Conservation (phyloP, 2,113 vertebrate genomes). For the Eulemur rufifrons region DNA sequence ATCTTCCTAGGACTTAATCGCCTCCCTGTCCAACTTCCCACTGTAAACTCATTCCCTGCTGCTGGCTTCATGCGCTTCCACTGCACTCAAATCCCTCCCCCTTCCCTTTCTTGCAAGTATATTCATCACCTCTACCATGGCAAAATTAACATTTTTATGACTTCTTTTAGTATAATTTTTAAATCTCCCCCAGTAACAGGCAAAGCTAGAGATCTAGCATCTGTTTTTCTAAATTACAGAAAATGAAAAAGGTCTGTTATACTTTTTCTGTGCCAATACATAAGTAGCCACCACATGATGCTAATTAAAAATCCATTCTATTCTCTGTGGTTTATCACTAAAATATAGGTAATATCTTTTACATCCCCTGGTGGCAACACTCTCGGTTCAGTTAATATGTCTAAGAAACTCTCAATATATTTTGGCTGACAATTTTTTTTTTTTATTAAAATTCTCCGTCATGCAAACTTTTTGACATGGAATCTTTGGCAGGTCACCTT, state of each 20-base stretch:
- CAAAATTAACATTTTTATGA: not conserved
- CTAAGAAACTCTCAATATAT: not conserved
- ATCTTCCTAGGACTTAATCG: not conserved
- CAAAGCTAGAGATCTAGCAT: not conserved
- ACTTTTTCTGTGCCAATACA: not conserved
- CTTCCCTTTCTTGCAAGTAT: not conserved
- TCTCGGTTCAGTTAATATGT: not conserved
- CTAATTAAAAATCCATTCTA: constrained; percentile 26
- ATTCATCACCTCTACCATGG: not conserved
- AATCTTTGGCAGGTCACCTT: not conserved
- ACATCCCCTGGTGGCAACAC: not conserved
- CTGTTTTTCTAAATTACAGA: constrained; percentile 7
- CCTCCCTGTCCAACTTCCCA: not conserved
- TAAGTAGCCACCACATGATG: not conserved
- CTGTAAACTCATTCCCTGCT: not conserved
- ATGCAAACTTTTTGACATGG: not conserved
- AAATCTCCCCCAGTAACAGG: not conserved
- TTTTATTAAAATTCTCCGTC: not conserved
- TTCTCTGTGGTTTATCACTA: constrained; percentile 10
- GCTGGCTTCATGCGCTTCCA: not conserved
- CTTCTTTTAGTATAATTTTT: not conserved
- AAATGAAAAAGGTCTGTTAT: not conserved
- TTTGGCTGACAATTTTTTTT: not conserved
- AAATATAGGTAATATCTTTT: not conserved
- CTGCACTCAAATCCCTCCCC: fast-evolving